Evolutionary conservation across 2,888 invertebrate species (phyloP), one percentile per base, ranked within the genome.

Genomic region (Spatulosminthurus flaviceps): DNA sequence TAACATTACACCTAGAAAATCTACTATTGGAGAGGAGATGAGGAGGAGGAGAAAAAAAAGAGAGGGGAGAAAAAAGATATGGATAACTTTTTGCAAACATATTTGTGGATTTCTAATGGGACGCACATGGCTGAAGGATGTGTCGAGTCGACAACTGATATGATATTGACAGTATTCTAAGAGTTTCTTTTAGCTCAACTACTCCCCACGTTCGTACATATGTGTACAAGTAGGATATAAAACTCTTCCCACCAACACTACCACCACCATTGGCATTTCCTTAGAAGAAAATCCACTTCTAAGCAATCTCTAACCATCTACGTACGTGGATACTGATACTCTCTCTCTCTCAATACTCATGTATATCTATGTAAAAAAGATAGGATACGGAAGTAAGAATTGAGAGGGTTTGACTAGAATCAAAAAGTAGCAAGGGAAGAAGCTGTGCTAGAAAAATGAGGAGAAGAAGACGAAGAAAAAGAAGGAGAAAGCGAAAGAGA

Each of bases 331-430:
- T 34, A 34, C 9, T 4, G 34, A 34, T 34, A 34, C 5, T 34
- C 34, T 34, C 9, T 4, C n/a, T n/a, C n/a, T 2, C 51, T n/a
- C 9, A 19, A 19, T 51, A n/a, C n/a, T n/a, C n/a, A 51, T 51
- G 16, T 51, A 19, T 19, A 51, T 2, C 51, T 19, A 51, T 34
- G 70, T 70, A 70, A 29, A 70, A 34, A 70, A 70, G 28, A 70
- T 70, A 26, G 70, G 70, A 70, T 70, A 41, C 70, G 70, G 70
- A 70, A 70, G 70, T 70, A 70, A 41, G 70, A 34, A 70, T 70
- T 70, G 34, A 41, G 41, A 34, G 41, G 70, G 70, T 70, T 70
- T 70, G 70, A 70, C 70, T 70, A 41, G 70, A 70, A 70, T 70
- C 34, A 41, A 70, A 41, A 70, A 70, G 70, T 70, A 70, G 70